Evolutionary conservation across 1,140 invertebrate genomes (phyloP).

Genomic region (Frieseomelitta varia): DNA sequence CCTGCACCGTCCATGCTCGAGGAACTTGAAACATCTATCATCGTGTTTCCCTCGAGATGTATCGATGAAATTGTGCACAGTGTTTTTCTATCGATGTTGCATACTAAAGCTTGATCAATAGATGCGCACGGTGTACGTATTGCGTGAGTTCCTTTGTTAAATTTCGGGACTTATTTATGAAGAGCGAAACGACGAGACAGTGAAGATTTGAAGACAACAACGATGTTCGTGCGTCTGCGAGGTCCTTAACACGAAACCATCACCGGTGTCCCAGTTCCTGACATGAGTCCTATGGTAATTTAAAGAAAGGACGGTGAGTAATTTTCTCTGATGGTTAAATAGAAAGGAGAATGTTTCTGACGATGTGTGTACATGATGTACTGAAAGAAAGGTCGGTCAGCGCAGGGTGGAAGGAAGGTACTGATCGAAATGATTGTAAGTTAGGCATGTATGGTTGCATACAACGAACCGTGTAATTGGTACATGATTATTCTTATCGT

Average conservation of each 20-base stretch:
- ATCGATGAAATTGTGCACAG: background rate
- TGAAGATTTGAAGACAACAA: background rate
- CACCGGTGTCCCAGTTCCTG: background rate
- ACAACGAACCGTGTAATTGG: background rate
- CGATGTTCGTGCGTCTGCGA: background rate
- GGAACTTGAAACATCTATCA: slow-evolving; percentile 30
- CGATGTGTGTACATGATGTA: background rate
- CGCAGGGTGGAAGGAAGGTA: background rate
- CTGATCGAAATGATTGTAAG: background rate
- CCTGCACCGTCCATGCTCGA: slow-evolving; percentile 58
- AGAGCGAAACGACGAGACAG: no score
- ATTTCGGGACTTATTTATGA: background rate
- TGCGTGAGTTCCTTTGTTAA: background rate
- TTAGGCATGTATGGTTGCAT: background rate
- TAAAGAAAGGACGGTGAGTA: slow-evolving; percentile 31
- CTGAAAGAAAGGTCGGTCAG: background rate
- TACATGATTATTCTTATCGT: background rate
- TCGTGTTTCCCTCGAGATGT: slow-evolving; percentile 13
- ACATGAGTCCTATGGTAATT: background rate
- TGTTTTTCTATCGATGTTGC: background rate
- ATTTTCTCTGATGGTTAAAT: background rate
- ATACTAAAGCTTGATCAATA: slow-evolving; percentile 20
- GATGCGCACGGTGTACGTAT: background rate
- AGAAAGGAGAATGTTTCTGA: background rate
- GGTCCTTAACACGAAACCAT: slow-evolving; percentile 28